Base-by-base conservation (phyloP, 2,888 invertebrate genomes). In the Cremastinae sp. region DNA sequence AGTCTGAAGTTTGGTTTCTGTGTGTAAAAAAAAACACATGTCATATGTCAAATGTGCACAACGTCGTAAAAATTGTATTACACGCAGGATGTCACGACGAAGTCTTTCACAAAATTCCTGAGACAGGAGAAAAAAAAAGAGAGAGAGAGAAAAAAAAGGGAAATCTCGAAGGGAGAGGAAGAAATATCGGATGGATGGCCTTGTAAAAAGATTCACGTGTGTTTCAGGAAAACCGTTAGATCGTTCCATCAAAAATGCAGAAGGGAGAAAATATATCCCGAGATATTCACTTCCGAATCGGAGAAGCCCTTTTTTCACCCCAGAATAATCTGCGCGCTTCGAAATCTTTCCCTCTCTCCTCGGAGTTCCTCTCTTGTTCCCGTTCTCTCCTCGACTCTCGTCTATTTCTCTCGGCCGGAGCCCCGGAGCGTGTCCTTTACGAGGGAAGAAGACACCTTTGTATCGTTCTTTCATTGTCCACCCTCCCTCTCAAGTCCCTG, bases 371-470 rank as follows among this genome's bases (percentile, higher is more conserved):
- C 38, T 22, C 47, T 45, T 47, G 28, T 38, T 58, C 58, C 14
- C 58, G 28, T 41, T 18, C 20, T 7, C 8, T 54, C n/a, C 43
- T 69, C 18, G 38, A 41, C n/a, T n/a, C n/a, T n/a, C 43, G 38
- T 34, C 38, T 64, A 51, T 74, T 69, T 62, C 65, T 62, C 69
- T 69, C 16, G 41, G 18, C 34, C 16, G 59, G 22, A 59, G 54
- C 74, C 75, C 72, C 62, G 47, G 74, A 77, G 74, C 77, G 51
- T 75, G 75, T 76, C 78, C 74, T 78, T 66, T 74, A 72, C 74
- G 69, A 76, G 78, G 80, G 77, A 80, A 77, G 79, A 81, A 77
- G 79, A 81, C 79, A 77, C 76, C 76, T 78, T 79, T 79, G 75
- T 79, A 79, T 73, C 81, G 74, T 66, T 41, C 69, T 62, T 75